A percentile compares a stretch with the other conserved stretches of the same genome.
Conservation (phyloP, 2,113 vertebrate species). For the Cynocephalus volans region DNA sequence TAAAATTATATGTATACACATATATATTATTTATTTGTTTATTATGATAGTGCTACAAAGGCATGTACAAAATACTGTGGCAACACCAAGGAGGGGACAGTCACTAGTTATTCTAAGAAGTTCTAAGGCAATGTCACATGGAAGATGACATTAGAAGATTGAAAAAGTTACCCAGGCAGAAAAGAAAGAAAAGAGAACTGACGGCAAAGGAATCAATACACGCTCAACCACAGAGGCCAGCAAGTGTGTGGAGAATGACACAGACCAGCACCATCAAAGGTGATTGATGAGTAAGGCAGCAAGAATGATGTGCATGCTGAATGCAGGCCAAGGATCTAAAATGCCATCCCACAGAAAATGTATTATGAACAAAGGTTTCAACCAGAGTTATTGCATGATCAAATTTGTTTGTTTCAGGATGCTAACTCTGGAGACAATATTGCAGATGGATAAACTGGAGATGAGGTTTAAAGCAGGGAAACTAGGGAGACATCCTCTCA, state of each 20-base stretch:
- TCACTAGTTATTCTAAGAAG: not conserved
- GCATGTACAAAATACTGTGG: not conserved
- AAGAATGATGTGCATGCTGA: not conserved
- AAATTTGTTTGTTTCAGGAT: conserved; percentile 28
- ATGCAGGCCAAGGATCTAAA: not conserved
- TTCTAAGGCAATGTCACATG: conserved; percentile 32
- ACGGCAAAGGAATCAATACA: not conserved
- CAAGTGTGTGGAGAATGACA: not conserved
- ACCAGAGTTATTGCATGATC: not conserved
- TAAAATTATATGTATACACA: not conserved
- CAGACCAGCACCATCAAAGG: not conserved
- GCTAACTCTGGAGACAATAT: not conserved
- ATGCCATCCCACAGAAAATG: not conserved
- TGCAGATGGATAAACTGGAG: not conserved
- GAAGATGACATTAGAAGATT: not conserved
- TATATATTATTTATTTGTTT: not conserved
- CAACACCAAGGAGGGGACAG: not conserved
- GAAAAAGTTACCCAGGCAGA: not conserved
- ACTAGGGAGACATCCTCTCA: not conserved
- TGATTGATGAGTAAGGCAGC: too few relatives aligned
- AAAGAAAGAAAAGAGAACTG: not conserved
- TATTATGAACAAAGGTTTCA: not conserved
- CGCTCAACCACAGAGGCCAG: not conserved
- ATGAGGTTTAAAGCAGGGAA: not conserved
- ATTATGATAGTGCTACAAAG: not conserved